Conservation (phyloP, 2,888 invertebrate genomes). For the Rhorus exstirpatorius region DNA sequence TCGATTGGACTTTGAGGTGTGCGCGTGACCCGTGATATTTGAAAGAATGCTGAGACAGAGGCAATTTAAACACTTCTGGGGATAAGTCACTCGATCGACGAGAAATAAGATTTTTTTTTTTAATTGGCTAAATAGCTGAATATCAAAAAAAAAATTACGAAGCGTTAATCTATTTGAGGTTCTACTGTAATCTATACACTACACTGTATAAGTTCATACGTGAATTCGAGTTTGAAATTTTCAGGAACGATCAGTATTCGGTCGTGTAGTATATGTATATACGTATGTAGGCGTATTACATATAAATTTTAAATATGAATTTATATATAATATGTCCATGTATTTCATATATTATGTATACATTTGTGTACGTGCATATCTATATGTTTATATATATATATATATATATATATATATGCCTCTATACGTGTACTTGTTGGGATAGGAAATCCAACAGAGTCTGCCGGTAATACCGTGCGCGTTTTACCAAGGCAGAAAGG, state of each 20-base stretch:
- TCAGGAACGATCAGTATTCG: slow-evolving; percentile 52
- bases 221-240: slow-evolving; percentile 42
- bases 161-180: slow-evolving; percentile 18
- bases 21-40: no score
- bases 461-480: slow-evolving; percentile 49
- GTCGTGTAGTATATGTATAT: slow-evolving; percentile 25
- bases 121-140: no score
- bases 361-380: slow-evolving; percentile 4
- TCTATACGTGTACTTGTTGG: slow-evolving; percentile 2
- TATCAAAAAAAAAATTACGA: no score
- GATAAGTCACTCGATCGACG: no score
- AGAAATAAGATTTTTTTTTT: no score
- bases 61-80: no score
- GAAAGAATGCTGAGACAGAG: no score
- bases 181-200: slow-evolving; percentile 25
- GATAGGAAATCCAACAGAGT: slow-evolving; percentile 29
- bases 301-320: slow-evolving; percentile 30
- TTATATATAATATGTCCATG: background rate
- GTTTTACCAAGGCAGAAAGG: slow-evolving; percentile 42
- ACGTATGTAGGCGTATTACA: slow-evolving; percentile 13
- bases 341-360: background rate
- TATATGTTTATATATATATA: slow-evolving; percentile 18
- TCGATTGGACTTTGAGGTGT: no score
- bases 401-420: background rate
- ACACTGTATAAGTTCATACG: slow-evolving; percentile 9